These are phyloP conservation scores for Eulemur albifrons DNA, from an alignment of 2,797 vertebrate species.

Conservation along the genomic window DNA sequence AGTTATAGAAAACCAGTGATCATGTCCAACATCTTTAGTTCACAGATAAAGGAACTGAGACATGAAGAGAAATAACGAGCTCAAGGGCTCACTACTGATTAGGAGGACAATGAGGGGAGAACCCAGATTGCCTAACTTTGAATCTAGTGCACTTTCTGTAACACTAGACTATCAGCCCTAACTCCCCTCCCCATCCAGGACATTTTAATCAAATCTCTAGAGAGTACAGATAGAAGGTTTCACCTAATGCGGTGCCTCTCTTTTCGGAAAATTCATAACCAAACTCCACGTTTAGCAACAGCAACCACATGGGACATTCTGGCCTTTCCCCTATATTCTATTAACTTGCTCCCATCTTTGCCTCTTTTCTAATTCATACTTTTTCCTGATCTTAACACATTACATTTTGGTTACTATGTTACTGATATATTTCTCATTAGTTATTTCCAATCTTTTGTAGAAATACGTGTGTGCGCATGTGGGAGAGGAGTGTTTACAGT, in stretches of 20 bases:
- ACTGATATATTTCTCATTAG: background rate
- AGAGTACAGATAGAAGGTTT: background rate
- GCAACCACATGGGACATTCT: background rate
- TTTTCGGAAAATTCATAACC: background rate
- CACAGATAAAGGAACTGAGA: background rate
- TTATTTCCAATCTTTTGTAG: background rate
- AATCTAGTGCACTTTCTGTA: background rate
- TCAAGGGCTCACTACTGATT: background rate
- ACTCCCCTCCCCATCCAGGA: accelerated
- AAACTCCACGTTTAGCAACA: background rate
- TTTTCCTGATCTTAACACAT: background rate
- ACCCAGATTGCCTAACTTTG: background rate
- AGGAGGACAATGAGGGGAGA: background rate
- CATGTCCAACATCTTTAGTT: background rate
- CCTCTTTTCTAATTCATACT: background rate
- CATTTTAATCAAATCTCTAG: background rate
- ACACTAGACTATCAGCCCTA: background rate
- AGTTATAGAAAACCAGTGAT: background rate
- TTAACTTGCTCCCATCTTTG: background rate
- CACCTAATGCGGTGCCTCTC: background rate
- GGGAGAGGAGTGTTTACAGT: background rate
- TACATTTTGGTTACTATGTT: background rate
- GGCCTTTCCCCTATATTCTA: no score
- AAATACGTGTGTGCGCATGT: background rate
- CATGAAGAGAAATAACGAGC: background rate